phyloP scores from a whole-genome alignment of 2,888 invertebrate species.

The Venustoraphidia nigricollis region DNA sequence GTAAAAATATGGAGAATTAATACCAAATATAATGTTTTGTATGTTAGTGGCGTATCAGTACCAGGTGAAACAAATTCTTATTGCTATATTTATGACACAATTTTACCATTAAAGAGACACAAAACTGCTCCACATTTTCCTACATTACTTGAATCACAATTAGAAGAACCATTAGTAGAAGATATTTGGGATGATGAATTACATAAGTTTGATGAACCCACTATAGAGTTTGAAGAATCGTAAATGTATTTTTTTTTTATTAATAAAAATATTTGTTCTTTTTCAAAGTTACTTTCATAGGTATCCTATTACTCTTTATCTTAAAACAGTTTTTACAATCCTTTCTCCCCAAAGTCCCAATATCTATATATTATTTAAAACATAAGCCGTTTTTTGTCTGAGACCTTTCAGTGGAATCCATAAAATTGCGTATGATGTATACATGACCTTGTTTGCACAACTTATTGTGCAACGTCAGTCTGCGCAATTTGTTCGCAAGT shows the following conservation, averaged over 20 bases:
- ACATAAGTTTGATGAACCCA: slow-evolving; percentile 56
- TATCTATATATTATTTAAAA: too few species aligned
- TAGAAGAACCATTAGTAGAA: slow-evolving; percentile 39
- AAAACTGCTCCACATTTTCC: slow-evolving; percentile 60
- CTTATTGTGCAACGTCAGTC: too few species aligned
- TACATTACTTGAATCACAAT: slow-evolving; percentile 44
- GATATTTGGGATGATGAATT: slow-evolving; percentile 63
- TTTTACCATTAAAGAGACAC: slow-evolving; percentile 44
- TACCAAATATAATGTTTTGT: slow-evolving; percentile 86
- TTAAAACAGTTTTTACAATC: too few species aligned
- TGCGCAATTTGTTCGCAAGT: too few species aligned
- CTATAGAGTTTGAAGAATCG: slow-evolving; percentile 46
- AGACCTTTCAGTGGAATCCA: too few species aligned
- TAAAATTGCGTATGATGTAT: too few species aligned
- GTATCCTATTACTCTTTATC: slow-evolving; percentile 1
- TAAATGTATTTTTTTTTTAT: slow-evolving; percentile 9
- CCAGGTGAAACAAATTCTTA: slow-evolving; percentile 72
- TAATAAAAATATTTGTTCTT: slow-evolving; percentile 4
- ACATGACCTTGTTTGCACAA: too few species aligned
- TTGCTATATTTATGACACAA: slow-evolving; percentile 69
- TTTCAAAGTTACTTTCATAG: slow-evolving; percentile 7
- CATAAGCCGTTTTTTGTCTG: too few species aligned
- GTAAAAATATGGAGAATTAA: slow-evolving; percentile 81
- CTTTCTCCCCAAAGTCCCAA: too few species aligned
- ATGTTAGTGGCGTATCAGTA: slow-evolving; percentile 65